Percentiles rank a stretch among this genome's conserved stretches.
Conservation (phyloP, 2,113 vertebrate species). For the Coregonus clupeaformis region DNA sequence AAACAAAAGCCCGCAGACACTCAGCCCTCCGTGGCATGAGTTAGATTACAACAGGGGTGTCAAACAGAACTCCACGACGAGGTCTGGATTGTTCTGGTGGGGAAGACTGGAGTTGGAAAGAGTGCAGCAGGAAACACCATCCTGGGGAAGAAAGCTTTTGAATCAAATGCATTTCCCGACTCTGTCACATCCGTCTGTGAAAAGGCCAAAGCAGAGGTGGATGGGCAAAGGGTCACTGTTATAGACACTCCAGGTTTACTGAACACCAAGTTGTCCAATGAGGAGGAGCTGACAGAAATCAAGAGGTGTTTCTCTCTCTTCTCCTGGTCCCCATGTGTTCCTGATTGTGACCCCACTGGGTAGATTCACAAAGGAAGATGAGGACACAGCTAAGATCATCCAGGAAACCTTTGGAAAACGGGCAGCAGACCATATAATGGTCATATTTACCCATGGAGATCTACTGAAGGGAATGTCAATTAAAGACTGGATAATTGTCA, state of each 20-base stretch:
- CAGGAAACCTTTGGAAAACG: conserved; percentile 28
- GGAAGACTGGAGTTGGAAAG: conserved; percentile 31
- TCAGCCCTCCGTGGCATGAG: too few relatives aligned
- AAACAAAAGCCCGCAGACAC: too few relatives aligned
- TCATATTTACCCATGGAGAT: conserved; percentile 41
- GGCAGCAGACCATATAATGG: conserved; percentile 27
- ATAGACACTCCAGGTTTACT: conserved; percentile 43
- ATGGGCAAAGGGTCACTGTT: conserved; percentile 18
- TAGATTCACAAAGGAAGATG: conserved; percentile 37
- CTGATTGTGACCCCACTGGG: conserved; percentile 27
- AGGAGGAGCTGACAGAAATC: conserved; percentile 11
- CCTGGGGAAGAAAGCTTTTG: conserved; percentile 12
- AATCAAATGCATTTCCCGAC: conserved; percentile 8
- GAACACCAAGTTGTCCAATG: conserved; percentile 13
- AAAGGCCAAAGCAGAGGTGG: conserved; percentile 2
- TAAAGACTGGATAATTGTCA: neutral
- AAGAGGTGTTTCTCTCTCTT: conserved; percentile 22
- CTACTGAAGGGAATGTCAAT: conserved; percentile 3
- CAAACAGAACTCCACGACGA: too few relatives aligned
- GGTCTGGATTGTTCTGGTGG: conserved; percentile 24
- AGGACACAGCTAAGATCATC: conserved; percentile 26
- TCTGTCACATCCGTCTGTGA: conserved; percentile 25
- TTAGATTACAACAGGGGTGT: too few relatives aligned
- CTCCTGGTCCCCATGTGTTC: conserved; percentile 14
- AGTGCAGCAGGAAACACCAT: too few relatives aligned